phyloP scores from a whole-genome alignment of 2,888 invertebrate species.

The Argynnis bischoffii region DNA sequence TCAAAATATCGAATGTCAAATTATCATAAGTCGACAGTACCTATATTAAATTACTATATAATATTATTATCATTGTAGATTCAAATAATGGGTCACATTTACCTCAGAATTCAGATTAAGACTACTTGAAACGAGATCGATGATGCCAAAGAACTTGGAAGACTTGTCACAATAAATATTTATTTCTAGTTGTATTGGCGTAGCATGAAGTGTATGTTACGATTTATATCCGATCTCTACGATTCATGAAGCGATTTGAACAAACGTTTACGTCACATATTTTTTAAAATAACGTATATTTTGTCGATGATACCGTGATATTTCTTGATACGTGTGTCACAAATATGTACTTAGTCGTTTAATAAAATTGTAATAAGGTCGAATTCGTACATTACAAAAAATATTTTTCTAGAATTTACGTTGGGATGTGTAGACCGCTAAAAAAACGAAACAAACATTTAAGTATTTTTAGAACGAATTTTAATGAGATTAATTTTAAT shows the following conservation, averaged over 20 bases:
- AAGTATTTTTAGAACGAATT: too few species aligned
- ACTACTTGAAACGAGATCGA: conserved; percentile 23
- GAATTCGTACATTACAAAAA: too few species aligned
- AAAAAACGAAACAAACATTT: too few species aligned
- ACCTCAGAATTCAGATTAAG: conserved; percentile 16
- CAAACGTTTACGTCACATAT: conserved; percentile 29
- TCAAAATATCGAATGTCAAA: too few species aligned
- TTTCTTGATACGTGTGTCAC: neutral
- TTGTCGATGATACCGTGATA: neutral
- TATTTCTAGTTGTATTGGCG: conserved; percentile 38
- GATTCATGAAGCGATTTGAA: conserved; percentile 37
- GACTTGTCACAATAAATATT: conserved; percentile 38
- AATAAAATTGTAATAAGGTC: too few species aligned
- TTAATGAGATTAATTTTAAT: too few species aligned
- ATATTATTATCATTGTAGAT: neutral
- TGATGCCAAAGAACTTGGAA: conserved; percentile 38
- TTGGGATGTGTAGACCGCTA: too few species aligned
- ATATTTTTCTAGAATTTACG: too few species aligned
- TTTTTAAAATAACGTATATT: conserved; percentile 25
- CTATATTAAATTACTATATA: too few species aligned
- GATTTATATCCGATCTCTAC: conserved; percentile 33
- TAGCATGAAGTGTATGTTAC: conserved; percentile 35
- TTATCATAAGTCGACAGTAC: too few species aligned
- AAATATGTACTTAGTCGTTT: neutral
- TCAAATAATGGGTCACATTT: conserved; percentile 1